Conservation (phyloP, 2,797 vertebrate genomes). For the Hippoglossus hippoglossus region DNA sequence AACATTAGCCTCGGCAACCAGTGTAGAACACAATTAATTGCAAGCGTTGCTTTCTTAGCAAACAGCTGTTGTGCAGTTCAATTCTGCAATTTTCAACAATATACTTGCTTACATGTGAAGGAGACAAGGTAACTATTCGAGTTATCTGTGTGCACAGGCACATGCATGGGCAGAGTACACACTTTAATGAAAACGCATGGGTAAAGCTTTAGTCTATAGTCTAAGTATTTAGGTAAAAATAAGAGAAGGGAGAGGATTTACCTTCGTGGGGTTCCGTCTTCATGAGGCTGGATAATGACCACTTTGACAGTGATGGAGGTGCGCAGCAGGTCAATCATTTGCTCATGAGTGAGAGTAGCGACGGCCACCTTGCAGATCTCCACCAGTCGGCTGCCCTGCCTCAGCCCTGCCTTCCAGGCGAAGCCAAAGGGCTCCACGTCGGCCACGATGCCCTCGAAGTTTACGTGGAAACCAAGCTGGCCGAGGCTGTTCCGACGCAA, state of each 20-base stretch:
- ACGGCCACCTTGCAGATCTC: conserved; percentile 98
- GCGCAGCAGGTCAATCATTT: conserved; percentile 97
- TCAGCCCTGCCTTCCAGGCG: conserved; percentile 96
- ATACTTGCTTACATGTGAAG: too few relatives aligned
- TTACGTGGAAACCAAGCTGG: conserved; percentile 97
- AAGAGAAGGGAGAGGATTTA: conserved; percentile 59
- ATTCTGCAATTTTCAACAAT: too few relatives aligned
- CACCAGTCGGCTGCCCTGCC: conserved; percentile 97
- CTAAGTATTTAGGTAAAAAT: background rate
- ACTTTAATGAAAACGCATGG: too few relatives aligned
- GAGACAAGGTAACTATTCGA: too few relatives aligned
- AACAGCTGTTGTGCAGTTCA: too few relatives aligned
- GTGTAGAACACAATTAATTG: too few relatives aligned
- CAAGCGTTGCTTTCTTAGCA: too few relatives aligned
- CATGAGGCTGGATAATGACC: conserved; percentile 95
- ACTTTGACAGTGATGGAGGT: conserved; percentile 95
- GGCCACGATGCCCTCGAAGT: conserved; percentile 97
- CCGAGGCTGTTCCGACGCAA: conserved; percentile 93
- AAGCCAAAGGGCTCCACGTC: conserved; percentile 98
- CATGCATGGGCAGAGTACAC: too few relatives aligned
- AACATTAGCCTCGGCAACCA: too few relatives aligned
- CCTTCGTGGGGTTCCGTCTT: conserved; percentile 95
- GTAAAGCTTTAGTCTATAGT: background rate
- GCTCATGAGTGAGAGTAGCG: conserved; percentile 95
- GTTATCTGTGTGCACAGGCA: too few relatives aligned